Base-by-base conservation (phyloP, 2,888 invertebrate species). In the Craniophora ligustri region DNA sequence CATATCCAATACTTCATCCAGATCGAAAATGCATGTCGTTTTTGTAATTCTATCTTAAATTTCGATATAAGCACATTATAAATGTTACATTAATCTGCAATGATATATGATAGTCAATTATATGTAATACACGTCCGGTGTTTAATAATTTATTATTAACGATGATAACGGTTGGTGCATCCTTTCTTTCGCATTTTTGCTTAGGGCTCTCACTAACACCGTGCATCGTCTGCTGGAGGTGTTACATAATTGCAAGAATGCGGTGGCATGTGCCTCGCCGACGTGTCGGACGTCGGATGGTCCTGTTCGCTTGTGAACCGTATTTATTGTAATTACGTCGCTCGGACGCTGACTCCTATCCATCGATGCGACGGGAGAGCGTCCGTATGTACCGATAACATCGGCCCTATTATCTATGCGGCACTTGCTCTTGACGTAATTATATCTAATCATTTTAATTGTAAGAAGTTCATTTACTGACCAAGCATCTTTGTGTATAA, bases 281-380 rank as follows among this genome's bases (percentile, higher is more conserved):
- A 79, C 78, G 75, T 78, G 82, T 80, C 72, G 71, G 71, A 72
- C 73, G 67, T 61, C 46, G 36, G 64, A 42, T 36, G 41, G 84
- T 86, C 87, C 85, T 85, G 86, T 78, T 83, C 80, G 84, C 83
- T 86, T 86, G 87, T 85, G 86, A 85, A 84, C 86, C 78, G 84
- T 87, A 86, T 87, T 90, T 91, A 91, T 89, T 87, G 85, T 89
- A 91, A 91, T 91, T 89, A 91, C 85, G 79, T 80, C 79, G 69
- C 75, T 78, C 80, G 84, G 78, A 73, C 81, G 78, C 79, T 82
- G 82, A 81, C 79, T 84, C 76, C 62, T 72, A 61, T 76, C 61
- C 54, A 72, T 76, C 80, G 82, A 46, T 67, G 56, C 81, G 82
- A 83, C 84, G 79, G 79, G 76, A 76, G 80, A 70, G 72, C 72